A percentile compares a stretch with the other conserved stretches of the same genome.
Evolutionary conservation across 1,140 invertebrate species (phyloP).

Genomic region (Drosophila ambigua): DNA sequence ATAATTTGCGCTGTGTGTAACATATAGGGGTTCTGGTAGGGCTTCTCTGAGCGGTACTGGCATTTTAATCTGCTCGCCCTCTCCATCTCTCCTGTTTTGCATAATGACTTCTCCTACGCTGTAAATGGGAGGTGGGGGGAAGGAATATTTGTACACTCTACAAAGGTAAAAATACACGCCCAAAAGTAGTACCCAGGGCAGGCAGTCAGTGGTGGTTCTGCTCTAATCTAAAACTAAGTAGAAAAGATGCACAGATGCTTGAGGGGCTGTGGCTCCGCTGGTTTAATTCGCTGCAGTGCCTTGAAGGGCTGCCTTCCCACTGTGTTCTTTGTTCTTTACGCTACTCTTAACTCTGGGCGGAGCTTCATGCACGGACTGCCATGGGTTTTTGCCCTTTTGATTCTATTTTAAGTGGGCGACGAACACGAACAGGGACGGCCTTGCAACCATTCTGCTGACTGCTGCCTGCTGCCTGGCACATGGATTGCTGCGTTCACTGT

Average conservation of each 20-base stretch:
- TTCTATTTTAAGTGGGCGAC: conserved; percentile 30
- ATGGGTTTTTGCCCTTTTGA: conserved; percentile 23
- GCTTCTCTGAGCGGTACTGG: conserved; percentile 16
- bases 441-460: neutral
- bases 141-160: conserved; percentile 12
- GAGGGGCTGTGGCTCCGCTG: conserved; percentile 4
- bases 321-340: conserved; percentile 27
- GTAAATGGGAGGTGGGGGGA: conserved; percentile 8
- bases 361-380: conserved; percentile 42
- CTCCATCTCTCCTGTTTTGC: conserved; percentile 49
- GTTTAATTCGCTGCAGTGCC: conserved; percentile 30
- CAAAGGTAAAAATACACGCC: conserved; percentile 23
- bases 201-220: conserved; percentile 4
- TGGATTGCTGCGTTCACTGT: neutral
- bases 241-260: too few species aligned
- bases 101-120: conserved; percentile 45
- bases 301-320: conserved; percentile 11
- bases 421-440: neutral
- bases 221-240: neutral
- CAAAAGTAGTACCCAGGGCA: conserved; percentile 12
- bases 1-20: conserved; percentile 55
- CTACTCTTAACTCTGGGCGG: conserved; percentile 34
- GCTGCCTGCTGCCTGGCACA: too few species aligned
- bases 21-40: conserved; percentile 32
- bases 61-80: conserved; percentile 53